Conservation (phyloP, 35 echinoderm and acorn worm genomes). For the Apostichopus californicus region DNA sequence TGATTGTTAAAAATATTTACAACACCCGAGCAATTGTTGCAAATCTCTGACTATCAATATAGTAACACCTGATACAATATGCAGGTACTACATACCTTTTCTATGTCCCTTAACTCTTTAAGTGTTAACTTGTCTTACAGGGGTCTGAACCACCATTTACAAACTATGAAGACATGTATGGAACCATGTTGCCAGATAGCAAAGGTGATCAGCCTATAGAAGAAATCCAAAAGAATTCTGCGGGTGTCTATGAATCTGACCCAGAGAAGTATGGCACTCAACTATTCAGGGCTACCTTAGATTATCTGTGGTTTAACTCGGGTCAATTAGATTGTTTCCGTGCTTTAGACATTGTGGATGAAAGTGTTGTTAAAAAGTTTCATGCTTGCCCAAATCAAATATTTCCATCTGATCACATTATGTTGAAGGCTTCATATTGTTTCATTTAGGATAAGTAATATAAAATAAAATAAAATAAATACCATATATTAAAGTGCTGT, state of each 20-base stretch:
- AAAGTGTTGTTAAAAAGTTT: constrained; percentile 6
- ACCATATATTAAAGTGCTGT: too few relatives aligned
- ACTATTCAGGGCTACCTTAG: constrained; percentile 58
- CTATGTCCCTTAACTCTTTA: background rate
- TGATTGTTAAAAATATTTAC: too few relatives aligned
- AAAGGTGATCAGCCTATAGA: background rate
- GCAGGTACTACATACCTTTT: background rate
- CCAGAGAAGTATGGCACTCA: constrained; percentile 42
- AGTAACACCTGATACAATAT: too few relatives aligned
- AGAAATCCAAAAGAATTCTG: background rate
- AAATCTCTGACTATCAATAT: too few relatives aligned
- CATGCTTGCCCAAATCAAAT: constrained; percentile 42
- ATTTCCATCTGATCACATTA: constrained; percentile 59
- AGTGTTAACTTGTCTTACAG: background rate
- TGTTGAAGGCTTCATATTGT: constrained; percentile 9
- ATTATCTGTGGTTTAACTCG: constrained; percentile 58
- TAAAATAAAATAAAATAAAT: too few relatives aligned
- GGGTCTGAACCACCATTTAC: constrained; percentile 36
- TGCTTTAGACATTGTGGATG: constrained; percentile 43
- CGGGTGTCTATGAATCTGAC: constrained; percentile 35
- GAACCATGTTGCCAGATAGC: constrained; percentile 12
- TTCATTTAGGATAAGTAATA: too few relatives aligned
- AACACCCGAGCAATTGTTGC: too few relatives aligned
- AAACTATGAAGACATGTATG: constrained; percentile 22
- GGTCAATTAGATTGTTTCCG: background rate